Base-by-base conservation (phyloP, 2,797 vertebrate genomes). In the Schizopygopsis malacanthus region DNA sequence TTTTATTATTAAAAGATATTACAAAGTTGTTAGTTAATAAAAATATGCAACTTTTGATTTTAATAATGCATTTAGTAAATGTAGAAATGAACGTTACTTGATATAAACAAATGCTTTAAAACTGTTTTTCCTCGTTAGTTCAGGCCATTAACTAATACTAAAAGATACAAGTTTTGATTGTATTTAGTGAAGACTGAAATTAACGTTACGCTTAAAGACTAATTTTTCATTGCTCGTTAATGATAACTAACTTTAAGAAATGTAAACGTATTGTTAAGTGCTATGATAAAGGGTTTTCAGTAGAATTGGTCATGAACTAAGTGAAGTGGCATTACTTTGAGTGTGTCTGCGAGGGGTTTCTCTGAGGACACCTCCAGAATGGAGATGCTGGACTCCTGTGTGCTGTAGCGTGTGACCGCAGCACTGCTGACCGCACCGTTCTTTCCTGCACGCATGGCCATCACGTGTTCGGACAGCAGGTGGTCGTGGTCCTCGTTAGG, bases 401-500 rank as follows among this genome's bases (percentile, higher is more conserved):
- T 85, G 82, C 76, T 87, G 63, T 50, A 43, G 41, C 96, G 95
- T 85, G 90, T 88, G 4, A 96, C 96, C 0, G 87, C 85, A 39
- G 95, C 93, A 1, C 98, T 90, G 90, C 93, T 94, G 84, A 93
- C 70, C 1, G 90, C 82, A 1, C 92, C 92, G 63, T 84, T 94
- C 88, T 91, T 95, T 43, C 98, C 96, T 0, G 95, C 92, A 88
- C 98, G 94, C 90, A 98, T 94, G 0, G 98, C 97, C 95, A 99
- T 98, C 87, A 99, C 96, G 0, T 99, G 97, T 84, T 99, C 98
- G 0, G 98, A 99, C 89, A 99, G 94, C 83, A 95, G 92, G 79
- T 99, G 97, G 87, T 99, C 98, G 0, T 97, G 97, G 72, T 97
- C 97, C 92, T 99, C 97, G 0, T 99, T 97, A 0, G 98, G 98